A percentile compares a stretch with the other conserved stretches of the same genome.
phyloP scores from a whole-genome alignment of 1,140 invertebrate species.

The Eriosoma lanigerum region DNA sequence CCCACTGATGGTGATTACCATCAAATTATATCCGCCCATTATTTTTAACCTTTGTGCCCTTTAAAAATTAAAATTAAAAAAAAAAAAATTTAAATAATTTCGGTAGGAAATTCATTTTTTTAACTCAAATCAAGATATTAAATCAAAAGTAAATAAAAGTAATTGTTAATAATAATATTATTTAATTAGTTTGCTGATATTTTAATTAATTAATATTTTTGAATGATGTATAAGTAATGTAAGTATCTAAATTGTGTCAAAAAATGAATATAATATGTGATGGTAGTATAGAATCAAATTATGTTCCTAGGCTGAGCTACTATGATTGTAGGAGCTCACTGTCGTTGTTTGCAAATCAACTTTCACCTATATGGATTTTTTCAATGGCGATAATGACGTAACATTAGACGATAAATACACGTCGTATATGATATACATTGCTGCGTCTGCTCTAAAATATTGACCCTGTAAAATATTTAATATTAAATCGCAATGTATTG shows the following conservation, averaged over 20 bases:
- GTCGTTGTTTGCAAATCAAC: constrained; percentile 47
- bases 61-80: neutral
- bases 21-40: constrained; percentile 36
- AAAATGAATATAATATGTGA: neutral
- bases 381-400: constrained; percentile 48
- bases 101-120: neutral
- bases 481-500: constrained; percentile 12
- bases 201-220: too few species aligned
- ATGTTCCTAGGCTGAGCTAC: constrained; percentile 13
- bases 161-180: too few species aligned
- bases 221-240: too few species aligned
- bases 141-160: neutral
- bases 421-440: neutral
- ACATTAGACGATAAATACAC: constrained; percentile 16
- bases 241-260: neutral
- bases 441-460: constrained; percentile 23
- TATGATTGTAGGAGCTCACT: constrained; percentile 3
- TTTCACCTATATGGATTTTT: constrained; percentile 47
- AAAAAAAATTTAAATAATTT: too few species aligned
- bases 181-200: too few species aligned
- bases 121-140: neutral
- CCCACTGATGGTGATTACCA: constrained; percentile 38
- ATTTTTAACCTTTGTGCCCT: neutral
- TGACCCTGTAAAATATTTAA: neutral
- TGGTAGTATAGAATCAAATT: constrained; percentile 16